phyloP scores from a whole-genome alignment of 2,797 vertebrate species.

The Malacoraja senta region DNA sequence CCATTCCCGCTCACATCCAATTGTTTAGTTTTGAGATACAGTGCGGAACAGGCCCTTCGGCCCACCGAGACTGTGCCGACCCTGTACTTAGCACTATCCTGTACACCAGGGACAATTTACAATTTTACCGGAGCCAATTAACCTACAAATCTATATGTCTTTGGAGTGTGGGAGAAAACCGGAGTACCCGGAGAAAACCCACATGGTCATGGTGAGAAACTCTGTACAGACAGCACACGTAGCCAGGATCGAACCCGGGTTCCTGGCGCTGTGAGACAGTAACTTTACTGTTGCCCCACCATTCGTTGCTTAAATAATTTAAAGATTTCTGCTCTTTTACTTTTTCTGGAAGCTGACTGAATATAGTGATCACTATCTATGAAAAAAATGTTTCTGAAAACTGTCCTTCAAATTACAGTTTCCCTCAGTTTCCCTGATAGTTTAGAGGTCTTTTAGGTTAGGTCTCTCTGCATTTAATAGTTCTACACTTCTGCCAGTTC shows the following conservation, averaged over 20 bases:
- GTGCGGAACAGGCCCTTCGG: too few species aligned
- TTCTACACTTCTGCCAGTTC: not conserved
- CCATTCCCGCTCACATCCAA: not conserved
- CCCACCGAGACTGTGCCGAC: too few species aligned
- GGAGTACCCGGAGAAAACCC: too few species aligned
- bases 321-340: not conserved
- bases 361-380: not conserved
- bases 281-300: too few species aligned
- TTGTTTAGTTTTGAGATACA: not conserved
- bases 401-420: not conserved
- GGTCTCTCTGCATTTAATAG: not conserved
- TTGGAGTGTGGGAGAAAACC: too few species aligned
- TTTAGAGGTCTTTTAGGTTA: not conserved
- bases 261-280: too few species aligned
- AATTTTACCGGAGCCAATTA: too few species aligned
- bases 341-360: not conserved
- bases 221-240: too few species aligned
- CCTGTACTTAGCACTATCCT: not conserved
- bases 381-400: not conserved
- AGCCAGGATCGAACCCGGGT: too few species aligned
- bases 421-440: not conserved
- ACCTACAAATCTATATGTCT: too few species aligned
- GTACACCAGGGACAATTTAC: too few species aligned
- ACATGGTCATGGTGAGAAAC: too few species aligned
- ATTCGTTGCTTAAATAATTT: not conserved